phyloP scores from a whole-genome alignment of 2,888 invertebrate genomes.

The Caenorhabditis imperialis region DNA sequence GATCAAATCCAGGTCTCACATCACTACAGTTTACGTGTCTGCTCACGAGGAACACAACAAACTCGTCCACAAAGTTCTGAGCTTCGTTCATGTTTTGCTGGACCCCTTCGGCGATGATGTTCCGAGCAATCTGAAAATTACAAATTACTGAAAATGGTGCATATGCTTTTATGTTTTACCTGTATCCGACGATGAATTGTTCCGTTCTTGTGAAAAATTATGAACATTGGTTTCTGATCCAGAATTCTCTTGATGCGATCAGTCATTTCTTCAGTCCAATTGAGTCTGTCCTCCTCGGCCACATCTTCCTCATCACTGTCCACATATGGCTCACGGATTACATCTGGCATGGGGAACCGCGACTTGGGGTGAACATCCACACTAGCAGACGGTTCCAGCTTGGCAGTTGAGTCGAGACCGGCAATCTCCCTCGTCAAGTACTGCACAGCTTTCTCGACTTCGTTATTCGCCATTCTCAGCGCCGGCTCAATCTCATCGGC shows the following conservation, averaged over 20 bases:
- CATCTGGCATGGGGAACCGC: not conserved
- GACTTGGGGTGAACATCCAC: slow-evolving; percentile 8
- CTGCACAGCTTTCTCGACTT: slow-evolving; percentile 48
- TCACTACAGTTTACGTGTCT: slow-evolving; percentile 51
- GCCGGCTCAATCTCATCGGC: slow-evolving; percentile 43
- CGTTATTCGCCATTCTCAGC: slow-evolving; percentile 43
- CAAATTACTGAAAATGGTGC: not conserved
- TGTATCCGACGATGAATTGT: slow-evolving; percentile 32
- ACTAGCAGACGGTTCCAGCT: slow-evolving; percentile 7
- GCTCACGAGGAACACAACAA: slow-evolving; percentile 30
- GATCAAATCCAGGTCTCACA: slow-evolving; percentile 31
- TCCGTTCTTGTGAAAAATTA: slow-evolving; percentile 43
- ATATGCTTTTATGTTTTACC: slow-evolving; percentile 3
- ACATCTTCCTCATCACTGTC: slow-evolving; percentile 54
- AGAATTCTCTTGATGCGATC: slow-evolving; percentile 16
- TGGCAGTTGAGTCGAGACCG: slow-evolving; percentile 39
- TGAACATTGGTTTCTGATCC: slow-evolving; percentile 15
- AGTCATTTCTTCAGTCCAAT: slow-evolving; percentile 25
- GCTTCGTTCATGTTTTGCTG: slow-evolving; percentile 28
- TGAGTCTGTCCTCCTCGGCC: slow-evolving; percentile 10
- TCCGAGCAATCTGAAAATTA: slow-evolving; percentile 12
- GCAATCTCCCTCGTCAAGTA: slow-evolving; percentile 45
- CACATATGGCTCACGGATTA: slow-evolving; percentile 15
- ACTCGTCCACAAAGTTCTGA: slow-evolving; percentile 45
- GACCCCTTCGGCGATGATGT: slow-evolving; percentile 19